phyloP scores from a whole-genome alignment of 2,888 invertebrate species.

The Morpho deidamia region DNA sequence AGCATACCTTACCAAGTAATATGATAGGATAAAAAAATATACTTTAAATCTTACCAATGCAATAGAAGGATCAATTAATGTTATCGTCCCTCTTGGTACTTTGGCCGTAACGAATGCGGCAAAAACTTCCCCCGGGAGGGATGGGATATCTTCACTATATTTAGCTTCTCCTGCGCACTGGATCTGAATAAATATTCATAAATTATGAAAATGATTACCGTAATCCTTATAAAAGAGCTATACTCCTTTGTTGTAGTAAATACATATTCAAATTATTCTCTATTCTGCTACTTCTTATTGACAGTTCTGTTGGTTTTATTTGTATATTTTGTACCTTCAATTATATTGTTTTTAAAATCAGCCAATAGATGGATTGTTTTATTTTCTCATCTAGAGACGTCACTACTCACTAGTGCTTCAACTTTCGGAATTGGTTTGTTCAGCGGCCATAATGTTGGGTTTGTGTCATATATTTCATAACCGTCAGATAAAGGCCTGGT shows the following conservation, averaged over 20 bases:
- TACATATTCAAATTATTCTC: too few species aligned
- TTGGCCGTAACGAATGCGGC: slow-evolving; percentile 81
- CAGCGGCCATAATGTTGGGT: slow-evolving; percentile 80
- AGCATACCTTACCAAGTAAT: too few species aligned
- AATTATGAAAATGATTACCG: too few species aligned
- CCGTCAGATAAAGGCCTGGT: slow-evolving; percentile 77
- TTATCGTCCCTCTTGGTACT: slow-evolving; percentile 54
- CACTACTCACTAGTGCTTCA: slow-evolving; percentile 59
- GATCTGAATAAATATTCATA: slow-evolving; percentile 32
- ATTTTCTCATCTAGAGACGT: too few species aligned
- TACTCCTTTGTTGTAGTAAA: too few species aligned
- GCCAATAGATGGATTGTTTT: too few species aligned
- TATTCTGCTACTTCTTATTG: too few species aligned
- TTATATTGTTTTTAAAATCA: too few species aligned
- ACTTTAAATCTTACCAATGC: slow-evolving; percentile 73
- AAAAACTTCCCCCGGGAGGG: slow-evolving; percentile 78
- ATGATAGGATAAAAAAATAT: too few species aligned
- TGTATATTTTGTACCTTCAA: too few species aligned
- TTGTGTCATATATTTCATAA: slow-evolving; percentile 78
- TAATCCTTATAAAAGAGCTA: too few species aligned
- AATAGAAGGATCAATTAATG: slow-evolving; percentile 75
- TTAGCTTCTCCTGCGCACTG: slow-evolving; percentile 83
- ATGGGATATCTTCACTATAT: slow-evolving; percentile 81
- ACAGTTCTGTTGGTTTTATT: too few species aligned
- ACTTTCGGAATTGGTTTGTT: slow-evolving; percentile 82